Evolutionary conservation across 2,797 vertebrate genomes (phyloP).

Genomic region (Intellagama lesueurii): DNA sequence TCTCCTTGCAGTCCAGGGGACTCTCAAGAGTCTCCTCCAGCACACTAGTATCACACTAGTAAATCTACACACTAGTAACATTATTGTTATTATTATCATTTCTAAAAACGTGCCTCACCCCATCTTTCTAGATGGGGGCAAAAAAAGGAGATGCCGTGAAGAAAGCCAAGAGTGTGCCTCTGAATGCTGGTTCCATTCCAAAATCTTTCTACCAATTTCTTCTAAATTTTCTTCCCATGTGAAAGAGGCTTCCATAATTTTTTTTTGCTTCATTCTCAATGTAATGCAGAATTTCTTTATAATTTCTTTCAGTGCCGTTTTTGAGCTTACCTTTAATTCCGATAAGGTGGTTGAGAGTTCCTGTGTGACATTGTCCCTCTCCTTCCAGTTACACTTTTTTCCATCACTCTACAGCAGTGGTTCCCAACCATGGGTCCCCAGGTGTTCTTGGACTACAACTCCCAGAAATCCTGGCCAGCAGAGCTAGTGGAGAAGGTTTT

Average conservation of each 20-base stretch:
- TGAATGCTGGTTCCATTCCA: neutral
- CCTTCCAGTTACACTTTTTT: neutral
- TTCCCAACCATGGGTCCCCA: too few species aligned
- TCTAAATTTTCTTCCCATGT: neutral
- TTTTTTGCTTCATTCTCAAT: neutral
- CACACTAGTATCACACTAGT: too few species aligned
- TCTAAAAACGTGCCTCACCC: neutral
- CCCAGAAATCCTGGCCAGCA: too few species aligned
- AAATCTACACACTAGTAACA: neutral
- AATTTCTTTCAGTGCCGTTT: neutral
- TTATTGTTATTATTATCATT: neutral
- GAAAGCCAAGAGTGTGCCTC: neutral
- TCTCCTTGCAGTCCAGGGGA: too few species aligned
- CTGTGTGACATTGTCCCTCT: neutral
- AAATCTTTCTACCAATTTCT: neutral
- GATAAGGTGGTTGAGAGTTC: neutral
- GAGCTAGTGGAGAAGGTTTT: too few species aligned
- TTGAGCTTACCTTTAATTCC: neutral
- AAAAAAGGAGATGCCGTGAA: too few species aligned
- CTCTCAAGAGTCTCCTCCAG: too few species aligned
- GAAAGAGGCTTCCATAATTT: neutral
- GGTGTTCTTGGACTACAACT: too few species aligned
- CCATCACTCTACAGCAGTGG: neutral
- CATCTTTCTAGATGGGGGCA: too few species aligned
- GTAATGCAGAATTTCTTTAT: neutral